Evolutionary conservation across 2,113 vertebrate species (phyloP).

Genomic region (Gulo gulo): DNA sequence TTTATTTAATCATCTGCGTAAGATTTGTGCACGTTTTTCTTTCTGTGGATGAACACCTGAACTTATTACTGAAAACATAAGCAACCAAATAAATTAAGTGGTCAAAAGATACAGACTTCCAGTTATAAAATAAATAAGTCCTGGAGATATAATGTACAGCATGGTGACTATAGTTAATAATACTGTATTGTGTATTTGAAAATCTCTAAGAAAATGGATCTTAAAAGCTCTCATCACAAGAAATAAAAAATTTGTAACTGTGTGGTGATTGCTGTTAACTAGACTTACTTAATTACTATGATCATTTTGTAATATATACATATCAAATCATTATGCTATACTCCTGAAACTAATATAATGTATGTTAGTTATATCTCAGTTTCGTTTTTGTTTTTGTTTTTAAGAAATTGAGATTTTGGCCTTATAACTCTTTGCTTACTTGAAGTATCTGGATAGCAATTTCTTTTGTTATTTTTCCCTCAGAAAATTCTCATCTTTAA

Average conservation of each 20-base stretch:
- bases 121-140: background rate
- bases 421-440: background rate
- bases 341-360: background rate
- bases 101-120: conserved; percentile 7
- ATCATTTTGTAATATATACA: background rate
- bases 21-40: background rate
- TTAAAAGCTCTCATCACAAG: conserved; percentile 8
- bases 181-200: background rate
- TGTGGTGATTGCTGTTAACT: background rate
- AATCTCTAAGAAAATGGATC: background rate
- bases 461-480: conserved; percentile 54
- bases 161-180: background rate
- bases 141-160: background rate
- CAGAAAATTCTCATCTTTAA: conserved; percentile 38
- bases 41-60: conserved; percentile 30
- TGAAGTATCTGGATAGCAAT: conserved; percentile 29
- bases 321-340: background rate
- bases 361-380: background rate
- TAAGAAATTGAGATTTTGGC: conserved; percentile 15
- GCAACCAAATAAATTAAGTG: conserved; percentile 43
- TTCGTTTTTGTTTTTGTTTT: background rate
- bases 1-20: conserved; percentile 13
- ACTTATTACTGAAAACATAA: conserved; percentile 45
- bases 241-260: background rate
- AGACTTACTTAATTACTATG: background rate